A percentile compares a stretch with the other conserved stretches of the same genome.
These are phyloP conservation scores for Lepidothrix coronata DNA, from an alignment of 2,113 vertebrate genomes.

Conservation along the genomic window DNA sequence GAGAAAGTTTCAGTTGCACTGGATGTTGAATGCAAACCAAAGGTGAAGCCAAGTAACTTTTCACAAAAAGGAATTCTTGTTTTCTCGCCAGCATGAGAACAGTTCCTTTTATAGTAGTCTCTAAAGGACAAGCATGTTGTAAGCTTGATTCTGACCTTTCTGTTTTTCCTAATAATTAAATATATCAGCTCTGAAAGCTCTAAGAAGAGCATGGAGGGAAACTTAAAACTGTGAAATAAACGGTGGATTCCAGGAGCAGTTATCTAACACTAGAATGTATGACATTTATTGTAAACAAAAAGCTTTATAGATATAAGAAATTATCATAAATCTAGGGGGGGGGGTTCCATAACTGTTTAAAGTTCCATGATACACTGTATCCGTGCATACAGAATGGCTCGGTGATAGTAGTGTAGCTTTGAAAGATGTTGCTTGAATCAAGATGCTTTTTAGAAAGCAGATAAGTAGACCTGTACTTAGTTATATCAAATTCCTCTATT, in stretches of 20 bases:
- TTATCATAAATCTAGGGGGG: neutral
- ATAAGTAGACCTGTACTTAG: neutral
- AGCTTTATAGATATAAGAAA: neutral
- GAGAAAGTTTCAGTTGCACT: slow-evolving; percentile 14
- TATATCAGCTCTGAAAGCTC: neutral
- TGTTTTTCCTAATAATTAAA: neutral
- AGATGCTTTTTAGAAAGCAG: neutral
- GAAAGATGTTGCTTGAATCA: neutral
- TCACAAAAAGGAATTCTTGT: slow-evolving; percentile 56
- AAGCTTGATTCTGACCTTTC: slow-evolving; percentile 1
- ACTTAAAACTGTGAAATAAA: neutral
- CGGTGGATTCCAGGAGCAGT: neutral
- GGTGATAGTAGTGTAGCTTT: neutral
- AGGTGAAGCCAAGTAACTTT: slow-evolving; percentile 62
- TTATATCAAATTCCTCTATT: neutral
- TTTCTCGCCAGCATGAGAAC: slow-evolving; percentile 51
- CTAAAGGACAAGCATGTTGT: neutral
- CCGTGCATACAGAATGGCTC: neutral
- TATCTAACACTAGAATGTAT: neutral
- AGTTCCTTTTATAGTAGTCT: slow-evolving; percentile 61
- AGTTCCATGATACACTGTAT: neutral
- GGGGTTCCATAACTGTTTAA: neutral
- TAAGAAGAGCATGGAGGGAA: neutral
- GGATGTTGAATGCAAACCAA: slow-evolving; percentile 41
- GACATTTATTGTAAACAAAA: neutral